phyloP scores from a whole-genome alignment of 2,888 invertebrate genomes.

The Stenurella melanura region DNA sequence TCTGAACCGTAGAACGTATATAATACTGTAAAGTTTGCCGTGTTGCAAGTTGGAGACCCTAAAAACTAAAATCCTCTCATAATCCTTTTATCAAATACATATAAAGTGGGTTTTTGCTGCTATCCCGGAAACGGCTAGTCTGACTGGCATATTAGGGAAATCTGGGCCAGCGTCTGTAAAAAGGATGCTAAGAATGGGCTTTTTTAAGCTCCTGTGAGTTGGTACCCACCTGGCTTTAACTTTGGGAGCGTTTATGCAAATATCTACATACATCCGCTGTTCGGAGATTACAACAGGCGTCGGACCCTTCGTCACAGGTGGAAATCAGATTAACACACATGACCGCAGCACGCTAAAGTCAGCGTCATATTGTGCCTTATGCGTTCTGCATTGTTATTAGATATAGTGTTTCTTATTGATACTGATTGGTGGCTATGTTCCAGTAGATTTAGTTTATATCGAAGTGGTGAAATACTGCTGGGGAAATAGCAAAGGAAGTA shows the following conservation, averaged over 20 bases:
- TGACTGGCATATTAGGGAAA: slow-evolving; percentile 43
- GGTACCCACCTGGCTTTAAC: slow-evolving; percentile 38
- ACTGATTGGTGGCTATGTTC: background rate
- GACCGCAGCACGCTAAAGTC: slow-evolving; percentile 36
- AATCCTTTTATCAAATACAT: slow-evolving; percentile 62
- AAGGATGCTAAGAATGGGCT: slow-evolving; percentile 41
- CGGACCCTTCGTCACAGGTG: slow-evolving; percentile 48
- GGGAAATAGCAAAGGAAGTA: too few species aligned
- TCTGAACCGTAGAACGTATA: slow-evolving; percentile 45
- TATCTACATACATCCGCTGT: slow-evolving; percentile 40
- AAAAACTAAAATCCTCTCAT: slow-evolving; percentile 56
- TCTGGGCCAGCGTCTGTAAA: slow-evolving; percentile 38
- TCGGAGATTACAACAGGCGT: slow-evolving; percentile 39
- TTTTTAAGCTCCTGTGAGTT: slow-evolving; percentile 37
- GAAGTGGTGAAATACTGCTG: too few species aligned
- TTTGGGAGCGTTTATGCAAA: slow-evolving; percentile 46
- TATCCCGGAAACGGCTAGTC: slow-evolving; percentile 47
- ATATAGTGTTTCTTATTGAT: background rate
- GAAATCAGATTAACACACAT: slow-evolving; percentile 51
- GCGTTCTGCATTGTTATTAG: background rate
- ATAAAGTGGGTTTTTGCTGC: slow-evolving; percentile 60
- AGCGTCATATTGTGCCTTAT: slow-evolving; percentile 7
- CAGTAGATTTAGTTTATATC: background rate
- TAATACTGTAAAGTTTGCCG: slow-evolving; percentile 51
- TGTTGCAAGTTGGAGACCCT: slow-evolving; percentile 46